Conservation (phyloP, 2,888 invertebrate species). For the Chymomyza amoena region DNA sequence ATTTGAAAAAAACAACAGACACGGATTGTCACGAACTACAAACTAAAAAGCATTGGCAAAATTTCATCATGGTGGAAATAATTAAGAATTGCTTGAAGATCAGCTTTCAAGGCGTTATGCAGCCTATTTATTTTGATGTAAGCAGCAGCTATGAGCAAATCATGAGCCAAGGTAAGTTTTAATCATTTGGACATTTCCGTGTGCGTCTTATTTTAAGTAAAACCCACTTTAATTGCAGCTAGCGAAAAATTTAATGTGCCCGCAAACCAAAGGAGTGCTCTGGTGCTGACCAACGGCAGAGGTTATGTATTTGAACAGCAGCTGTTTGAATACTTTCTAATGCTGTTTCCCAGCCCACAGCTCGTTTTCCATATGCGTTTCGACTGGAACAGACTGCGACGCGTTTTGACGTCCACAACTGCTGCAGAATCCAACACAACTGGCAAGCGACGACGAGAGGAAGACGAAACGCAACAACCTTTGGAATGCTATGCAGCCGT, state of each 20-base stretch:
- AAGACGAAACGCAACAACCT: background rate
- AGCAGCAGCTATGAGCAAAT: constrained; percentile 60
- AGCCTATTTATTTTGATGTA: constrained; percentile 37
- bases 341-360: constrained; percentile 72
- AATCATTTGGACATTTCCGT: background rate
- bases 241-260: constrained; percentile 54
- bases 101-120: constrained; percentile 46
- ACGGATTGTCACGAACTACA: background rate
- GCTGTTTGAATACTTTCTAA: constrained; percentile 70
- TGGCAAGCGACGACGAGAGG: background rate
- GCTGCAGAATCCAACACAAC: background rate
- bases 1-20: constrained; percentile 20
- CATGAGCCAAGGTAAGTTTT: constrained; percentile 61
- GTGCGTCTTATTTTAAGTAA: background rate
- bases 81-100: constrained; percentile 50
- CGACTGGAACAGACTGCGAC: constrained; percentile 50
- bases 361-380: constrained; percentile 67
- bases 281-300: constrained; percentile 68
- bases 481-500: constrained; percentile 36
- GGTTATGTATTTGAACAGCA: constrained; percentile 67
- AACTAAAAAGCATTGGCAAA: background rate
- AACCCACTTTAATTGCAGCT: constrained; percentile 25
- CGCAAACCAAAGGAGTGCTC: constrained; percentile 19
- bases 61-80: constrained; percentile 36
- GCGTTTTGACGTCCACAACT: constrained; percentile 6